These are phyloP conservation scores for Cantharis lateralis DNA, from an alignment of 2,888 invertebrate genomes.

Conservation along the genomic window DNA sequence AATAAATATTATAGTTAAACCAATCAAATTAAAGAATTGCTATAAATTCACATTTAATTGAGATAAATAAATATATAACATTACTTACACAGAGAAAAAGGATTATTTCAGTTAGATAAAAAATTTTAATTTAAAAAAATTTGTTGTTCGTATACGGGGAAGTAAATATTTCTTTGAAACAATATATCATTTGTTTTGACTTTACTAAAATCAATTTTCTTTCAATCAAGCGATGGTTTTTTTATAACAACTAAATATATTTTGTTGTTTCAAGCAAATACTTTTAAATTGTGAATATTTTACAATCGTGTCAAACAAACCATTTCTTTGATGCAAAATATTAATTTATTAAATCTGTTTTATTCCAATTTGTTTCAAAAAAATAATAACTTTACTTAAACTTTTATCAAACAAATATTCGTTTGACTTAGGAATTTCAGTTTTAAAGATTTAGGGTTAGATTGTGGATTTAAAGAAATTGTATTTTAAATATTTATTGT, in stretches of 20 bases:
- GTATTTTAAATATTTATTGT: no score
- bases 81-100: background rate
- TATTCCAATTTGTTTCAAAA: background rate
- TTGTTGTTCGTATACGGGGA: no score
- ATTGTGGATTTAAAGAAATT: no score
- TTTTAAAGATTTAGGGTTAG: background rate
- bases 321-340: background rate
- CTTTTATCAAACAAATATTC: background rate
- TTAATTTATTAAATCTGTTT: background rate
- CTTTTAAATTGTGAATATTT: background rate
- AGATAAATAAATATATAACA: no score
- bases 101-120: background rate
- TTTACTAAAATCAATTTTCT: background rate
- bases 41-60: no score
- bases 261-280: background rate
- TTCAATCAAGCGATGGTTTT: background rate
- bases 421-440: background rate
- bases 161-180: background rate
- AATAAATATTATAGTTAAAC: no score
- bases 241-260: background rate
- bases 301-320: background rate
- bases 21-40: no score
- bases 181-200: background rate
- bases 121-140: background rate
- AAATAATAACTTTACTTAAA: background rate